Conservation (phyloP, 2,888 invertebrate genomes). For the Lycia hirtaria region DNA sequence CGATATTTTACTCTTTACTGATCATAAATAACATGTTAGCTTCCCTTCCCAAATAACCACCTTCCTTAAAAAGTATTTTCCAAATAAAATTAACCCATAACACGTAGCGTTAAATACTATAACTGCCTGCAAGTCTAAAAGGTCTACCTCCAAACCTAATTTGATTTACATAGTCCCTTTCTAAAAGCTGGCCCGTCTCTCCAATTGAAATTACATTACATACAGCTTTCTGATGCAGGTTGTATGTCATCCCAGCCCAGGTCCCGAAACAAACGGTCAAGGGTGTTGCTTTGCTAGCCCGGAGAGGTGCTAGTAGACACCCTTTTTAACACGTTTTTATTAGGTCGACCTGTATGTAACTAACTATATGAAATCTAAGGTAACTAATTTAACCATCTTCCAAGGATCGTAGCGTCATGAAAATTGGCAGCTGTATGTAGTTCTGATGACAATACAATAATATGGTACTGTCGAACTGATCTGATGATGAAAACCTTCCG, state of each 20-base stretch:
- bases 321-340: no score
- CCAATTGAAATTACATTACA: conserved; percentile 56
- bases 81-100: background rate
- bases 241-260: conserved; percentile 8
- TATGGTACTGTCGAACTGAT: no score
- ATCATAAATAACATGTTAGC: background rate
- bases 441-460: no score
- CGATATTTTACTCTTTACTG: background rate
- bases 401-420: no score
- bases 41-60: background rate
- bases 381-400: no score
- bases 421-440: no score
- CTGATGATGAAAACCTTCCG: no score
- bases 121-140: conserved; percentile 15
- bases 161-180: conserved; percentile 37
- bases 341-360: no score
- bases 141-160: conserved; percentile 32
- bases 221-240: conserved; percentile 47
- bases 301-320: no score
- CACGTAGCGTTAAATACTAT: background rate
- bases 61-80: background rate
- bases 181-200: conserved; percentile 40
- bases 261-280: background rate
- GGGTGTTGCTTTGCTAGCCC: no score
- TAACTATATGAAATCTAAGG: no score